Evolutionary conservation across 2,888 invertebrate species (phyloP), one percentile per base, ranked within the genome.

Genomic region (Aspidapion aeneum): DNA sequence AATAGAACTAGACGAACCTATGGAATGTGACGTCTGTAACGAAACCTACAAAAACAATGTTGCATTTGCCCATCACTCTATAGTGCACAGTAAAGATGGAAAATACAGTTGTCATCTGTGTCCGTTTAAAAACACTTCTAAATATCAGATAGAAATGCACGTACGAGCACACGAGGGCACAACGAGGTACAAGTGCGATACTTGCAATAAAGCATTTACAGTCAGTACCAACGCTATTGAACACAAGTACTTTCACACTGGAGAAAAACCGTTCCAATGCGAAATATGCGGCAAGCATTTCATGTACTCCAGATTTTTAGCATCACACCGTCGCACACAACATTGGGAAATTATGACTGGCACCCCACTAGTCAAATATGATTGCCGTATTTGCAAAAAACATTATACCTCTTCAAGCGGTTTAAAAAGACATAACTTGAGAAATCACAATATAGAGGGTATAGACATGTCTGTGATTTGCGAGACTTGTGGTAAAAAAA

Each of bases 21-120:
- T 84, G 55, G 80, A 81, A 57, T 85, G 85, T 64, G 82, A 82
- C 62, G 64, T 82, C 56, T 86, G 86, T 55, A 82, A 82, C 1
- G 81, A 83, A 64, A 76, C 82, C 5, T 85, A 83, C 66, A 83
- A 82, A 48, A 74, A 71, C 55, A 73, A 75, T 59, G 68, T 77
- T 21, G 77, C 74, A 7, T 77, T 74, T 61, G 78, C 75, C 1
- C 63, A 77, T 19, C 78, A 78, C 62, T 75, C 75, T n/a, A 73
- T 74, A 57, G 67, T 65, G 12, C 78, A 78, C 66, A 74, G 72
- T 61, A 63, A 70, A 18, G 75, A 76, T 51, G 68, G 70, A 16
- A 72, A 72, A 62, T 76, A 74, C 60, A 70, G 70, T 57, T 78
- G 78, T 57, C 76, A 77, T 63, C 70, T 77, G 60, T 78, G 78